Percentiles rank a stretch among this genome's conserved stretches.
Conservation (phyloP, 2,888 invertebrate species). For the Coelinius sp. region DNA sequence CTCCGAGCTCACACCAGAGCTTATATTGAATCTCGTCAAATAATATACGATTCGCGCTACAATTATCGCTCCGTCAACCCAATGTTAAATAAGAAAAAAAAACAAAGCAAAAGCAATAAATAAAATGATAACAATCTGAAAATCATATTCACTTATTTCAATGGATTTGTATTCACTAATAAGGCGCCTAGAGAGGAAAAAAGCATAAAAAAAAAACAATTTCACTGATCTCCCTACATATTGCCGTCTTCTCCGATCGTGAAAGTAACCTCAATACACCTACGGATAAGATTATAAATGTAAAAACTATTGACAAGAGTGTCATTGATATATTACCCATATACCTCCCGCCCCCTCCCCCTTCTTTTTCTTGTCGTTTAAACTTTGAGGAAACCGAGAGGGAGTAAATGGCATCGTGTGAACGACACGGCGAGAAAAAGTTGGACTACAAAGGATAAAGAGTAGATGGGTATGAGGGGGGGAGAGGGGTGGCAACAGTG, state of each 20-base stretch:
- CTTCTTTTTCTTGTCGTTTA: not conserved
- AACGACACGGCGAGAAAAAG: slow-evolving; percentile 16
- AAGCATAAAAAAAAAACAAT: not conserved
- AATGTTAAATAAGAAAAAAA: slow-evolving; percentile 29
- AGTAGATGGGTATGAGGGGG: not conserved
- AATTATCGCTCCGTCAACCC: slow-evolving; percentile 55
- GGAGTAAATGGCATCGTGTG: slow-evolving; percentile 24
- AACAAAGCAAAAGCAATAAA: not conserved
- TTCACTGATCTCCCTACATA: not conserved
- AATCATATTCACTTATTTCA: slow-evolving; percentile 2
- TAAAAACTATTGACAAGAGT: not conserved
- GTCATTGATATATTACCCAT: not conserved
- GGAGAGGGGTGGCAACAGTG: not conserved
- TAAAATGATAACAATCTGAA: not conserved
- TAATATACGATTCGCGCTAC: slow-evolving; percentile 66
- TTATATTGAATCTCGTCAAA: slow-evolving; percentile 65
- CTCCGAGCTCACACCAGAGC: slow-evolving; percentile 7
- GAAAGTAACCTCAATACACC: not conserved
- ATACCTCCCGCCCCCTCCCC: not conserved
- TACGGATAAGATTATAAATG: not conserved
- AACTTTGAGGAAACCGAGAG: not conserved
- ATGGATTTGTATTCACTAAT: not conserved
- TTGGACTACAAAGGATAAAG: slow-evolving; percentile 12
- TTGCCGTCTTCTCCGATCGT: not conserved
- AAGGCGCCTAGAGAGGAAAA: not conserved